Base-by-base conservation (phyloP, 2,113 vertebrate species). In the Strigops habroptila region DNA sequence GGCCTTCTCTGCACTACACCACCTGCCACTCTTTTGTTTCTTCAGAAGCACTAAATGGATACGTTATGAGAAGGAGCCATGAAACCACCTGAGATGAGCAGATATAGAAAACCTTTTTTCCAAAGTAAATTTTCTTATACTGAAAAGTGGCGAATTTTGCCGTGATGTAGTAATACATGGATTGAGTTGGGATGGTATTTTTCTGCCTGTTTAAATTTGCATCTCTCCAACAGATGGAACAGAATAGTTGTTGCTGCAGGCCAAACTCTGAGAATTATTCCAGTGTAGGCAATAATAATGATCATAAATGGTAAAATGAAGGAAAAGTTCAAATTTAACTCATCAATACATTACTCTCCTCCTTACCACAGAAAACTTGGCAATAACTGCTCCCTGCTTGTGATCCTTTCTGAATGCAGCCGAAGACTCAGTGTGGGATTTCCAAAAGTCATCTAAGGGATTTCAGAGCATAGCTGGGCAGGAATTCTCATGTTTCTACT, bases 181-280 rank as follows among this genome's bases (percentile, higher is more conserved):
- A 78, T 75, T 71, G n/a, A 75, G 39, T 48, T 49, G 35, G 28
- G 79, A 69, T 43, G 46, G 31, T 55, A 52, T 92, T 96, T 95
- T 93, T 86, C 76, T 76, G 80, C 73, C 80, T 86, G n/a, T 64
- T 92, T 88, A 82, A 60, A 86, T 68, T 78, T 84, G 62, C 53
- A 81, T 78, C 19, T 84, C 65, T 93, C 80, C 52, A 69, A 88
- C 92, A 96, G 95, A 96, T 79, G 86, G 80, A 92, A 88, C 14
- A 63, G 62, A 85, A 53, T 76, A 92, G 48, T 64, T 63, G 53
- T 46, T 80, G 83, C 81, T 7, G 6, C 18, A 84, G 88, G 74
- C 73, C 92, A 95, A 85, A 89, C 48, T 85, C 52, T 57, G 51
- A 92, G 74, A 93, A 91, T 87, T 84, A 92, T 65, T 89, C 77